Percentiles rank a stretch among this genome's conserved stretches.
Conservation (phyloP, 2,113 vertebrate species). For the Catagonus wagneri region DNA sequence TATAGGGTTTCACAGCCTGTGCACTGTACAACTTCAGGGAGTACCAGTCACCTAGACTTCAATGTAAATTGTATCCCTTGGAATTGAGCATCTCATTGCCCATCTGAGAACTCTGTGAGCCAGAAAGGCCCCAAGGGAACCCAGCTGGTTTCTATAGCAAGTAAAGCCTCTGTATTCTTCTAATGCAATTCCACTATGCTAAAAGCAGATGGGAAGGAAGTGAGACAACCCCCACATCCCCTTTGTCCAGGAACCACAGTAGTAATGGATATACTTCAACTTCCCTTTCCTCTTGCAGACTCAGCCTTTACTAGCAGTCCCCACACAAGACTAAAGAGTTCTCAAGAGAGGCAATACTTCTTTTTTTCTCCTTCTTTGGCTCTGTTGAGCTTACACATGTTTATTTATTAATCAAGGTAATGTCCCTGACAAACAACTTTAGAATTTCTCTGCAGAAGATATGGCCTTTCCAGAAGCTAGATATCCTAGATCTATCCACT, state of each 20-base stretch:
- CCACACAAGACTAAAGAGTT: not conserved
- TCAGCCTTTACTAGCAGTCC: constrained; percentile 21
- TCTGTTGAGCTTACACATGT: not conserved
- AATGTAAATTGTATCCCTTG: not conserved
- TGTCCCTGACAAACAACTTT: not conserved
- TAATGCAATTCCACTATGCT: not conserved
- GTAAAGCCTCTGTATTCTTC: constrained; percentile 24
- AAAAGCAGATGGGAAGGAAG: constrained; percentile 52
- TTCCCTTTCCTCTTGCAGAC: constrained; percentile 49
- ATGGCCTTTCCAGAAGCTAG: not conserved
- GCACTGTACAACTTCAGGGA: not conserved
- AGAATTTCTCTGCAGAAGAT: not conserved
- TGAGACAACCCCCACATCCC: constrained; percentile 53
- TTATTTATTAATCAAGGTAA: constrained; percentile 27
- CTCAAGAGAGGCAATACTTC: not conserved
- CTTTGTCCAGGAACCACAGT: not conserved
- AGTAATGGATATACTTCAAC: constrained; percentile 50
- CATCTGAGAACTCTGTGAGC: not conserved
- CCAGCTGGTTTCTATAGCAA: constrained; percentile 49
- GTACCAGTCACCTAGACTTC: not conserved
- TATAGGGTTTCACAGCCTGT: not conserved
- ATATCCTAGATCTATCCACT: not conserved
- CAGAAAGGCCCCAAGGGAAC: constrained; percentile 6
- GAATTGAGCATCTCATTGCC: not conserved
- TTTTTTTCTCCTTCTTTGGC: constrained; percentile 17